Evolutionary conservation across 2,113 vertebrate genomes (phyloP).

Genomic region (Eidolon helvum): DNA sequence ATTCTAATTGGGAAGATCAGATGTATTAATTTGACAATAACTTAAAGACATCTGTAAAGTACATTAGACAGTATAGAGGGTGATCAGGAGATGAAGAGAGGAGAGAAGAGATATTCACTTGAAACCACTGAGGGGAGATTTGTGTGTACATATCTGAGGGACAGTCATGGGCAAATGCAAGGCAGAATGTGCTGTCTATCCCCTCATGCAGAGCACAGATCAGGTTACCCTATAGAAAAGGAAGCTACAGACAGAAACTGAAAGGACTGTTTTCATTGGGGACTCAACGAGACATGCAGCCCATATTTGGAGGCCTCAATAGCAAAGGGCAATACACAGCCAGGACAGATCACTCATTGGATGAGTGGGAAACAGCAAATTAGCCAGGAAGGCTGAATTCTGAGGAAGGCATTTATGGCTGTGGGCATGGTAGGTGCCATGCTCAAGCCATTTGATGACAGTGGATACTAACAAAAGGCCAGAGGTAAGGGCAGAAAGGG

Average conservation of each 20-base stretch:
- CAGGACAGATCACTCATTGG: neutral
- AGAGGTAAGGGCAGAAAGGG: neutral
- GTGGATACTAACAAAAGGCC: neutral
- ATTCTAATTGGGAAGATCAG: neutral
- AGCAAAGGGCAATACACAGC: neutral
- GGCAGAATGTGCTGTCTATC: neutral
- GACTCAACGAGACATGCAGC: neutral
- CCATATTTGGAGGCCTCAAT: neutral
- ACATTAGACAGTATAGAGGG: too few species aligned
- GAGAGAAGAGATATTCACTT: neutral
- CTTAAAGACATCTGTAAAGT: neutral
- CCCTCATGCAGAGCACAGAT: neutral
- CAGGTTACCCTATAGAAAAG: neutral
- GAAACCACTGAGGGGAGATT: rapidly evolving
- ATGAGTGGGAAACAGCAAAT: rapidly evolving
- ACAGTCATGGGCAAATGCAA: neutral
- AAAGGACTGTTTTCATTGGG: neutral
- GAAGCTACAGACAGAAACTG: neutral
- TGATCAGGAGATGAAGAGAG: neutral
- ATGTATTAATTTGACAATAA: neutral
- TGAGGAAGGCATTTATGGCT: rapidly evolving
- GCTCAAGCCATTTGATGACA: neutral
- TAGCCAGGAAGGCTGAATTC: neutral
- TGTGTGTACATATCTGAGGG: neutral
- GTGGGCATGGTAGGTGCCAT: rapidly evolving